Conservation (phyloP, 2,797 vertebrate species). For the Eleutherodactylus coqui region DNA sequence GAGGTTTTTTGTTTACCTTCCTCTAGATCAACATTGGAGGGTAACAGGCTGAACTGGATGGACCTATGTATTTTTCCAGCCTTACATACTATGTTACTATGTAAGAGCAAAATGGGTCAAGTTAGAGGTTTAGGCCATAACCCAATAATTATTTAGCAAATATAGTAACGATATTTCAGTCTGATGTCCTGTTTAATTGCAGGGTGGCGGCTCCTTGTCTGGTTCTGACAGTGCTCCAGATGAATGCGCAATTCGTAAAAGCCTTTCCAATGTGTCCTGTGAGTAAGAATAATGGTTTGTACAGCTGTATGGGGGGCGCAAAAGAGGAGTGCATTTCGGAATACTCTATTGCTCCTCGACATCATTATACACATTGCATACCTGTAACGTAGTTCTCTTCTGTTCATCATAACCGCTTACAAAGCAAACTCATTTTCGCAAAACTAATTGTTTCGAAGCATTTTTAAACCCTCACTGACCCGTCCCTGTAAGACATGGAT, state of each 20-base stretch:
- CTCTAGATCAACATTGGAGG: no score
- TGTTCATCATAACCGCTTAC: not conserved
- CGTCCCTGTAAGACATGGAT: not conserved
- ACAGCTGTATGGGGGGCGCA: not conserved
- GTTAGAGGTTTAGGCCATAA: not conserved
- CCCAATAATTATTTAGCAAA: not conserved
- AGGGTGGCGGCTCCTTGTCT: constrained; percentile 92
- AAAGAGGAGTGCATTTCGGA: not conserved
- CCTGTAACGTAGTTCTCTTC: not conserved
- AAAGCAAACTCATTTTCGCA: not conserved
- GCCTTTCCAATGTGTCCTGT: constrained; percentile 85
- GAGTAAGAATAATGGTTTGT: constrained; percentile 69
- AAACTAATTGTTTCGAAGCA: not conserved
- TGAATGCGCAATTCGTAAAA: constrained; percentile 86
- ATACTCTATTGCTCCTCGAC: no score
- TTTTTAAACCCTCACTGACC: no score
- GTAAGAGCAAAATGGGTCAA: no score
- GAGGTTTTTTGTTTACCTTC: no score
- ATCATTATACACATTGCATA: not conserved
- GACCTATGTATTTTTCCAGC: no score
- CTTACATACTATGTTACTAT: no score
- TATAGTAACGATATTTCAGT: not conserved
- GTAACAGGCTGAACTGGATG: no score
- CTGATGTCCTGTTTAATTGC: constrained; percentile 70
- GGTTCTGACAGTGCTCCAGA: constrained; percentile 91